phyloP scores from a whole-genome alignment of 2,888 invertebrate genomes.

The Cheilosia scutellata region DNA sequence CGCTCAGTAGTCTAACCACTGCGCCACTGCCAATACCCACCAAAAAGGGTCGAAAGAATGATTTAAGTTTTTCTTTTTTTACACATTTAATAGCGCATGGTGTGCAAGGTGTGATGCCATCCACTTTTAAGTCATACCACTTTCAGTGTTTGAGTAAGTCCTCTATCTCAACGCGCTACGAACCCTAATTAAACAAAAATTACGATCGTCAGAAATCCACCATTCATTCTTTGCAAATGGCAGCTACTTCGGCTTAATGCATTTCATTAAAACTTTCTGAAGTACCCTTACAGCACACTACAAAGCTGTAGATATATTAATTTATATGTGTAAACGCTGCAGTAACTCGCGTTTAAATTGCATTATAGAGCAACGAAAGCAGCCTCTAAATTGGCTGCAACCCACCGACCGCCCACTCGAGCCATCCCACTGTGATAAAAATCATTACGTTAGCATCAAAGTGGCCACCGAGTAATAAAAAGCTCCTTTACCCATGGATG shows the following conservation, averaged over 20 bases:
- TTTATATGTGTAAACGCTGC: slow-evolving; percentile 7
- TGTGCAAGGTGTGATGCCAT: no score
- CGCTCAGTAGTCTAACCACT: no score
- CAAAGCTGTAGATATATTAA: neutral
- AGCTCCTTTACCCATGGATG: slow-evolving; percentile 38
- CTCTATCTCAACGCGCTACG: neutral
- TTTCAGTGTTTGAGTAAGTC: neutral
- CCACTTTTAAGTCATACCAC: no score
- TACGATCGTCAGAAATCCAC: neutral
- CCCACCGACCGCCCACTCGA: neutral
- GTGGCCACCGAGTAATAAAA: slow-evolving; percentile 66
- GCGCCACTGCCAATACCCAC: no score
- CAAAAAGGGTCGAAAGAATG: no score
- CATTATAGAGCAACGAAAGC: slow-evolving; percentile 6
- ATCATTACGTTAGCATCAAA: slow-evolving; percentile 69
- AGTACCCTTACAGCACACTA: neutral
- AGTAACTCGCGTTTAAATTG: slow-evolving; percentile 26
- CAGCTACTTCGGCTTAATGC: slow-evolving; percentile 35
- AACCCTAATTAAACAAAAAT: slow-evolving; percentile 23
- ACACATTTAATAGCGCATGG: no score
- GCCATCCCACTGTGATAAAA: slow-evolving; percentile 36
- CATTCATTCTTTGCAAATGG: slow-evolving; percentile 4
- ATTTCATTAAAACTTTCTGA: slow-evolving; percentile 58
- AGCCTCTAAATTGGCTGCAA: slow-evolving; percentile 4
- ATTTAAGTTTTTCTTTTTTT: no score